A percentile compares a stretch with the other conserved stretches of the same genome.
Evolutionary conservation across 2,113 vertebrate genomes (phyloP).

Genomic region (Myanophis thanlyinensis): DNA sequence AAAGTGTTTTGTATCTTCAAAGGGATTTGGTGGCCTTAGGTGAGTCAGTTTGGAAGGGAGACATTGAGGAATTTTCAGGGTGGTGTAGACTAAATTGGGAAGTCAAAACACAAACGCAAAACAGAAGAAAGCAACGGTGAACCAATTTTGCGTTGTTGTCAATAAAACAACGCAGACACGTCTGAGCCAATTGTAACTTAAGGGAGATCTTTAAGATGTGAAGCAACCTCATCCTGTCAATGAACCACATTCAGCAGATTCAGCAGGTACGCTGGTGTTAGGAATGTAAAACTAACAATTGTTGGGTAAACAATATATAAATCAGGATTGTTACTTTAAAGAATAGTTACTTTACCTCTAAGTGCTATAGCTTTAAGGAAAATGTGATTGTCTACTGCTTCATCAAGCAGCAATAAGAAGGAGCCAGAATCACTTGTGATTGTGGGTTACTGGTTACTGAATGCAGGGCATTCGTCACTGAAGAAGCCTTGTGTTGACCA

Average conservation of each 20-base stretch:
- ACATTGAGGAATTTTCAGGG: neutral
- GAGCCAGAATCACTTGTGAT: too few relatives aligned
- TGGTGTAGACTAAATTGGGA: neutral
- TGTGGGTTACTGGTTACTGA: too few relatives aligned
- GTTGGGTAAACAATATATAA: too few relatives aligned
- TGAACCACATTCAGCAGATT: constrained; percentile 5
- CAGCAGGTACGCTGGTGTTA: constrained; percentile 36
- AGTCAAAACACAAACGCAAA: neutral
- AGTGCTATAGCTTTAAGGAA: too few relatives aligned
- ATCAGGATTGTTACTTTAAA: too few relatives aligned
- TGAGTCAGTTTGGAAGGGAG: neutral
- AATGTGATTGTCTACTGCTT: too few relatives aligned
- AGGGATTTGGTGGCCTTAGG: neutral
- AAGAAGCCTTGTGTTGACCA: too few relatives aligned
- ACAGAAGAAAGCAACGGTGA: neutral
- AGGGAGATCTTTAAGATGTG: neutral
- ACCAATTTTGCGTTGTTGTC: neutral
- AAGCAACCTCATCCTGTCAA: neutral
- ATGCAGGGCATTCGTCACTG: too few relatives aligned
- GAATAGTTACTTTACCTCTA: too few relatives aligned
- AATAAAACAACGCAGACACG: neutral
- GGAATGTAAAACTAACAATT: too few relatives aligned
- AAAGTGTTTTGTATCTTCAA: neutral
- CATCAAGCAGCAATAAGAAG: too few relatives aligned
- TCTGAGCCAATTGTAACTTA: neutral